phyloP scores from a whole-genome alignment of 2,888 invertebrate genomes.

The Hypercompe scribonia region DNA sequence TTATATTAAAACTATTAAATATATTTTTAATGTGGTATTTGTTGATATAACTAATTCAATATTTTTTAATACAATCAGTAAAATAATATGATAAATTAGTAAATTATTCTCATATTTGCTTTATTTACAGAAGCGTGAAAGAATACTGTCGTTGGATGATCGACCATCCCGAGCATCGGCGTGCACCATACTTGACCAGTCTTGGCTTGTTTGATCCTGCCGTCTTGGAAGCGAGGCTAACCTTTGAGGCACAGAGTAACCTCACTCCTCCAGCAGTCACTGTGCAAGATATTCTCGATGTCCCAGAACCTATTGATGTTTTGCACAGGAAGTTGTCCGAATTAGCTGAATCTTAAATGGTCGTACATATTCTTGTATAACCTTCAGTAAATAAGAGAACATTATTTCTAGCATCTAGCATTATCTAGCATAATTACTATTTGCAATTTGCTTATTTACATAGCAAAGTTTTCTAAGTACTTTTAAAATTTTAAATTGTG shows the following conservation, averaged over 20 bases:
- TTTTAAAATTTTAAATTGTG: too few species aligned
- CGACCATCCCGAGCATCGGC: constrained; percentile 82
- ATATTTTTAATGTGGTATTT: too few species aligned
- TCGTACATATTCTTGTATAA: background rate
- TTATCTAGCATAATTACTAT: background rate
- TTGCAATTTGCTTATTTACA: background rate
- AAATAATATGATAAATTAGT: too few species aligned
- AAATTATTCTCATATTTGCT: background rate
- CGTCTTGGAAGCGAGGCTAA: constrained; percentile 71
- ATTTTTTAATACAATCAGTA: too few species aligned
- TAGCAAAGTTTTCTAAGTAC: too few species aligned
- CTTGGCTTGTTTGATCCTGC: constrained; percentile 83
- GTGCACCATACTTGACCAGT: constrained; percentile 84
- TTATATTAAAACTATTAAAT: too few species aligned
- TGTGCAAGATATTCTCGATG: constrained; percentile 56
- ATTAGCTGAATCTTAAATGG: constrained; percentile 59
- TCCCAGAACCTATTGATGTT: constrained; percentile 68
- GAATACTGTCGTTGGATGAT: constrained; percentile 87
- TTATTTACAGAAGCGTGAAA: constrained; percentile 81
- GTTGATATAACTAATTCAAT: too few species aligned
- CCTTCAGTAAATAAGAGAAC: background rate
- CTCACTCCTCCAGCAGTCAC: constrained; percentile 41
- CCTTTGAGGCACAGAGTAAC: constrained; percentile 65
- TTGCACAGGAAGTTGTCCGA: constrained; percentile 71
- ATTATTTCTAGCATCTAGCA: too few species aligned